These are phyloP conservation scores for Maniola hyperantus DNA, from an alignment of 2,888 invertebrate genomes.

Conservation along the genomic window DNA sequence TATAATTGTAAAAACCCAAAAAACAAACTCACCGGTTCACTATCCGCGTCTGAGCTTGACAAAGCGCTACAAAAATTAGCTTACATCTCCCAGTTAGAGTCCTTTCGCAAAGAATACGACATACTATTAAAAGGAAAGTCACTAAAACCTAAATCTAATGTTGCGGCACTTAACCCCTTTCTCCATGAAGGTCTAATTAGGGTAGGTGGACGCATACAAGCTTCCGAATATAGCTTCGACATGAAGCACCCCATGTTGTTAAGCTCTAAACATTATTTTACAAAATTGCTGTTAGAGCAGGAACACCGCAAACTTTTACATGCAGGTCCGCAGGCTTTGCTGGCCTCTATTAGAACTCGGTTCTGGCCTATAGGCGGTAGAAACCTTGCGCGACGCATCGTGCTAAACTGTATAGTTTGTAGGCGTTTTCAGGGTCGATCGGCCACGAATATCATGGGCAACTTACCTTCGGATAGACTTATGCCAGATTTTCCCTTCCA, in stretches of 20 bases:
- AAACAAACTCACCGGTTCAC: not conserved
- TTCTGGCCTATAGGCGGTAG: not conserved
- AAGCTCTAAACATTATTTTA: conserved; percentile 17
- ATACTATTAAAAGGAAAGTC: not conserved
- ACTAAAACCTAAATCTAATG: conserved; percentile 4
- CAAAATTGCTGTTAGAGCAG: too few relatives aligned
- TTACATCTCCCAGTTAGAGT: not conserved
- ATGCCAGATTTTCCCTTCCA: not conserved
- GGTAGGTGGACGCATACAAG: conserved; percentile 19
- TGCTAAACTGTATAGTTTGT: not conserved
- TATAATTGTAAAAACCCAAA: not conserved
- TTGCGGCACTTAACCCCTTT: conserved; percentile 8
- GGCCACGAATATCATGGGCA: not conserved
- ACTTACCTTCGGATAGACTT: not conserved
- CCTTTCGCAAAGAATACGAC: not conserved
- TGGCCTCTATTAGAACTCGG: not conserved
- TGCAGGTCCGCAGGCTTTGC: too few relatives aligned
- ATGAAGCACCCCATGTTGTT: conserved; percentile 15
- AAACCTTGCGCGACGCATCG: not conserved
- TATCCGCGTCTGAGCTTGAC: not conserved
- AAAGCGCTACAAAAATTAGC: not conserved
- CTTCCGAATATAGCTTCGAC: conserved; percentile 17
- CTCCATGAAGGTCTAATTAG: conserved; percentile 13
- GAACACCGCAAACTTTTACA: too few relatives aligned
- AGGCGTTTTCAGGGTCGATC: not conserved